A percentile compares a stretch with the other conserved stretches of the same genome.
Evolutionary conservation across 2,797 vertebrate species (phyloP).

Genomic region (Scyliorhinus canicula): DNA sequence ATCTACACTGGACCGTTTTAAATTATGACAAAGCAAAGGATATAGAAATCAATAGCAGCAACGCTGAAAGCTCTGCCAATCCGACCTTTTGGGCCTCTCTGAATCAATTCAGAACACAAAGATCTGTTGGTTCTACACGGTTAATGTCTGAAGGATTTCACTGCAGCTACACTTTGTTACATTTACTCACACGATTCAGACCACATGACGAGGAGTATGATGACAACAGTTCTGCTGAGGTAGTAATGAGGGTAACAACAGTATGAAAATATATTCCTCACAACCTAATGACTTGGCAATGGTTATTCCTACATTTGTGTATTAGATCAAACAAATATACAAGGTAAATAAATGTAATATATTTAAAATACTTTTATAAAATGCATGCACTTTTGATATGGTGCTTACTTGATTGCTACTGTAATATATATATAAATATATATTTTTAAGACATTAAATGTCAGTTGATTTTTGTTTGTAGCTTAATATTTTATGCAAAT

Average conservation of each 20-base stretch:
- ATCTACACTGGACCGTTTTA: slow-evolving; percentile 86
- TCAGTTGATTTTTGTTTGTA: slow-evolving; percentile 19
- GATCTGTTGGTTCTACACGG: slow-evolving; percentile 68
- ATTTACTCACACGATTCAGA: slow-evolving; percentile 65
- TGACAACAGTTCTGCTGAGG: slow-evolving; percentile 72
- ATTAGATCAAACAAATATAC: slow-evolving; percentile 12
- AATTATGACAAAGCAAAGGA: slow-evolving; percentile 84
- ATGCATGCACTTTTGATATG: slow-evolving; percentile 31
- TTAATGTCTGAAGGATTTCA: slow-evolving; percentile 67
- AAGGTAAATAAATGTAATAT: slow-evolving; percentile 34
- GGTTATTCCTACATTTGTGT: slow-evolving; percentile 24
- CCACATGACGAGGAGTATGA: slow-evolving; percentile 61
- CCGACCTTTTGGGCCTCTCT: slow-evolving; percentile 72
- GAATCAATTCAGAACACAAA: slow-evolving; percentile 63
- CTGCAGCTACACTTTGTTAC: slow-evolving; percentile 67
- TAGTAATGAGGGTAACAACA: slow-evolving; percentile 80
- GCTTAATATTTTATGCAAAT: slow-evolving; percentile 6
- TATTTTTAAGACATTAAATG: slow-evolving; percentile 30
- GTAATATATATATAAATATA: slow-evolving; percentile 37
- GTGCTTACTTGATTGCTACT: slow-evolving; percentile 16
- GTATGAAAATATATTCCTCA: slow-evolving; percentile 58
- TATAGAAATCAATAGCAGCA: slow-evolving; percentile 70
- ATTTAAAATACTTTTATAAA: slow-evolving; percentile 34
- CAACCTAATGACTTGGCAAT: not conserved
- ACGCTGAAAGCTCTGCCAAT: slow-evolving; percentile 61